A percentile compares a stretch with the other conserved stretches of the same genome.
These are phyloP conservation scores for Spodoptera frugiperda DNA, from an alignment of 1,140 invertebrate genomes.

Conservation along the genomic window DNA sequence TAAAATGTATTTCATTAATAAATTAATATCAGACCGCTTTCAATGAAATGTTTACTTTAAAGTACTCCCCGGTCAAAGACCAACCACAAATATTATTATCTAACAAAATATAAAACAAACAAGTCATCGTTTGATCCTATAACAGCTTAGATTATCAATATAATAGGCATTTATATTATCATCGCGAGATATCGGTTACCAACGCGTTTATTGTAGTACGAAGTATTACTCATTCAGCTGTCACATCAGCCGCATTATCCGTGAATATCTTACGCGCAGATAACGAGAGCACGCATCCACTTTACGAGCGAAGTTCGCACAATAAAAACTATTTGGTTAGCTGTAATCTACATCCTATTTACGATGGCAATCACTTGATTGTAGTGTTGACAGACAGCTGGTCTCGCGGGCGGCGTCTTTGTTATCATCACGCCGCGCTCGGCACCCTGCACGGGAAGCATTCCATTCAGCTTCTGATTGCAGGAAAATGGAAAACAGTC, in stretches of 20 bases:
- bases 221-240: neutral
- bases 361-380: constrained; percentile 19
- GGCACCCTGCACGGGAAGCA: constrained; percentile 64
- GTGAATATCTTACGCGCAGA: constrained; percentile 12
- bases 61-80: no score
- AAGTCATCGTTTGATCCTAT: no score
- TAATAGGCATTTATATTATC: constrained; percentile 13
- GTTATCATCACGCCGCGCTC: constrained; percentile 53
- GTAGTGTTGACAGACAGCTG: constrained; percentile 50
- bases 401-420: constrained; percentile 56
- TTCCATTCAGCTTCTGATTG: constrained; percentile 61
- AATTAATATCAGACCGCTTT: no score
- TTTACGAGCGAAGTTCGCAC: neutral
- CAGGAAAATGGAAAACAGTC: constrained; percentile 72
- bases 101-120: no score
- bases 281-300: neutral
- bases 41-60: no score
- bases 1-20: no score
- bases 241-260: constrained; percentile 2
- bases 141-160: neutral
- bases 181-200: constrained; percentile 10
- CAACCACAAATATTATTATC: no score
- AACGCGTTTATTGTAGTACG: neutral
- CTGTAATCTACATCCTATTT: constrained; percentile 33
- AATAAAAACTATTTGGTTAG: neutral